phyloP scores from a whole-genome alignment of 1,140 invertebrate species.

The Drosophila arawakana region DNA sequence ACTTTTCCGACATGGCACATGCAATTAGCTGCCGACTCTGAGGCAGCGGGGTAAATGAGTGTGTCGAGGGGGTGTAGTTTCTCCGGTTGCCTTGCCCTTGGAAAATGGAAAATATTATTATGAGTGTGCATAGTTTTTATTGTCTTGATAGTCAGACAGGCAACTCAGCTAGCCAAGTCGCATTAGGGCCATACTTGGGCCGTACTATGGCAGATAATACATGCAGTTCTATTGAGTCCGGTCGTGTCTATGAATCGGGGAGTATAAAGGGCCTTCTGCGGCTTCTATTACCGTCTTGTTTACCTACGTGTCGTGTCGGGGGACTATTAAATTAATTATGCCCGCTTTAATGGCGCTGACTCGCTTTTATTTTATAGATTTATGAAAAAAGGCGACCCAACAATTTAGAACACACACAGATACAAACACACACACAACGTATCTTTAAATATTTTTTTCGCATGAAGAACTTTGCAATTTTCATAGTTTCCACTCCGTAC shows the following conservation, averaged over 20 bases:
- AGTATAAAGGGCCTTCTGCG: neutral
- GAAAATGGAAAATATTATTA: conserved; percentile 59
- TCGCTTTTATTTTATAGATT: conserved; percentile 57
- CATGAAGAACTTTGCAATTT: conserved; percentile 46
- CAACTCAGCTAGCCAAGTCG: conserved; percentile 14
- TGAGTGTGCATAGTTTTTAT: conserved; percentile 58
- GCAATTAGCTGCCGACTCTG: conserved; percentile 45
- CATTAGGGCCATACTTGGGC: conserved; percentile 18
- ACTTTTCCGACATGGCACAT: conserved; percentile 20
- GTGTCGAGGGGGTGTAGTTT: conserved; percentile 2
- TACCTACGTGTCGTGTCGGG: conserved; percentile 59
- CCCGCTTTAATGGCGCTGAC: conserved; percentile 53
- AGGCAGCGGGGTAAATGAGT: conserved; percentile 7
- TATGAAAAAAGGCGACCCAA: conserved; percentile 47
- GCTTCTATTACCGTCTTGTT: conserved; percentile 21
- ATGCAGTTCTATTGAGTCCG: conserved; percentile 11
- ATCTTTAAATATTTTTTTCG: conserved; percentile 45
- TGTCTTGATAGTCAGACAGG: conserved; percentile 45
- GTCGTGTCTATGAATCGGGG: neutral
- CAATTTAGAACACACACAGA: conserved; percentile 24
- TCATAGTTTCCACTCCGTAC: conserved; percentile 9
- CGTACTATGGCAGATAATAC: conserved; percentile 1
- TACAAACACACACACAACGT: conserved; percentile 3
- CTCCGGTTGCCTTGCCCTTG: conserved; percentile 61
- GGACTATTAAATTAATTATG: conserved; percentile 73